Base-by-base conservation (phyloP, 1,140 invertebrate genomes). In the Diabrotica virgifera region DNA sequence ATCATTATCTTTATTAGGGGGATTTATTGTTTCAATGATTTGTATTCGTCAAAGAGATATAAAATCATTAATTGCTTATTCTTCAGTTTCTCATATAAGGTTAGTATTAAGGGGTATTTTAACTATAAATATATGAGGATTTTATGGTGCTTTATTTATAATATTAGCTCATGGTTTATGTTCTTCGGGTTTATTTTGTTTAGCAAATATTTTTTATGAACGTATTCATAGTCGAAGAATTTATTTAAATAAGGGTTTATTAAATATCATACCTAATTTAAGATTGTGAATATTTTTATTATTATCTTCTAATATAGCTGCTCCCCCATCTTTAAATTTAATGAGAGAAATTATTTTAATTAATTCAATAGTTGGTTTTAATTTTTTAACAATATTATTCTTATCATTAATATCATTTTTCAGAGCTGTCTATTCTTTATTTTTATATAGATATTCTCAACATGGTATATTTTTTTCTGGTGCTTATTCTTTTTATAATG, bases 101-200 rank as follows among this genome's bases (percentile, higher is more conserved):
- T 68, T 85, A 68, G 79, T 84, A 57, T 74, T 86, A 75, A 52
- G 72, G 38, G 82, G 81, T 2, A 61, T 84, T 71, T 75, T 86
- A 76, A 79, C 77, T 56, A 68, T 81, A 70, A 76, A 61, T 76
- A 74, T 64, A 69, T 81, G 77, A 72, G 84, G 84, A 0, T 78
- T 77, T 72, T 72, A 70, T 40, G 83, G 85, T 11, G 72, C 78
- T 63, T 78, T 84, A 70, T 64, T 82, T 66, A 82, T 89, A 80
- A 88, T 89, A 82, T 77, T 89, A 78, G 79, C 79, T 68, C 87
- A 89, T 84, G 64, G 81, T 79, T 71, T 86, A 69, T 85, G 83
- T 83, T 89, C 86, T 60, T 89, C 87, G 5, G 85, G 83, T 0
- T 78, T 89, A 81, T 89, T 89, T 86, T 85, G 80, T 85, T 81